Conservation (phyloP, 2,888 invertebrate genomes). For the Meiosimyza decipiens region DNA sequence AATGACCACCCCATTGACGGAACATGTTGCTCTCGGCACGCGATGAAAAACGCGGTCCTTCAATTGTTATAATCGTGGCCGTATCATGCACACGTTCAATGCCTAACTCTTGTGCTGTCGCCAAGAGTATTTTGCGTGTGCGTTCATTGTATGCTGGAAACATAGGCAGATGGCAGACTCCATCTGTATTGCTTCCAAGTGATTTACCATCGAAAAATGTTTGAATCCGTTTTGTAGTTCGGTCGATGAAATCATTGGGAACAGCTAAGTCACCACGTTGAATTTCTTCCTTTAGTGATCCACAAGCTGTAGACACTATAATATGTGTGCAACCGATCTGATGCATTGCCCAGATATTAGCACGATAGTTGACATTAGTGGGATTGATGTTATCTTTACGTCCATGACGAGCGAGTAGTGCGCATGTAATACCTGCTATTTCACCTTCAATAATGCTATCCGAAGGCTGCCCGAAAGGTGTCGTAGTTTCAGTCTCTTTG, state of each 20-base stretch:
- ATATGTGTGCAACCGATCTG: constrained; percentile 89
- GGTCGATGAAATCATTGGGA: constrained; percentile 87
- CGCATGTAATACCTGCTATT: constrained; percentile 82
- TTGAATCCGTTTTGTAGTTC: constrained; percentile 69
- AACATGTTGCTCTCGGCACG: constrained; percentile 91
- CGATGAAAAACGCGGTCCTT: constrained; percentile 93
- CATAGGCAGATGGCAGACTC: constrained; percentile 95
- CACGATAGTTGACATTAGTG: constrained; percentile 91
- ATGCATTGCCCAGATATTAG: constrained; percentile 95
- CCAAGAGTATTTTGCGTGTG: constrained; percentile 76
- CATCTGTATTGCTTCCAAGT: constrained; percentile 68
- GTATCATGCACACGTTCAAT: constrained; percentile 68
- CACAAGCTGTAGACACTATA: constrained; percentile 93
- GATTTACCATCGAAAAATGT: constrained; percentile 88
- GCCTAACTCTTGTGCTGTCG: constrained; percentile 73
- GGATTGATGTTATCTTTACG: constrained; percentile 81
- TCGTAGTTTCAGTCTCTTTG: constrained; percentile 73
- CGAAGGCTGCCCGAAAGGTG: constrained; percentile 87
- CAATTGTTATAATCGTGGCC: constrained; percentile 84
- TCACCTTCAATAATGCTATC: constrained; percentile 83
- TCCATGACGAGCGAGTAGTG: constrained; percentile 77
- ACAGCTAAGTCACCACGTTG: constrained; percentile 90
- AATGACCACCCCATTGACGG: constrained; percentile 87
- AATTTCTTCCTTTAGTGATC: constrained; percentile 88
- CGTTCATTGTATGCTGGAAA: constrained; percentile 86